These are phyloP conservation scores for Microcebus ravelobensis DNA, from an alignment of 2,113 vertebrate species.

Conservation along the genomic window DNA sequence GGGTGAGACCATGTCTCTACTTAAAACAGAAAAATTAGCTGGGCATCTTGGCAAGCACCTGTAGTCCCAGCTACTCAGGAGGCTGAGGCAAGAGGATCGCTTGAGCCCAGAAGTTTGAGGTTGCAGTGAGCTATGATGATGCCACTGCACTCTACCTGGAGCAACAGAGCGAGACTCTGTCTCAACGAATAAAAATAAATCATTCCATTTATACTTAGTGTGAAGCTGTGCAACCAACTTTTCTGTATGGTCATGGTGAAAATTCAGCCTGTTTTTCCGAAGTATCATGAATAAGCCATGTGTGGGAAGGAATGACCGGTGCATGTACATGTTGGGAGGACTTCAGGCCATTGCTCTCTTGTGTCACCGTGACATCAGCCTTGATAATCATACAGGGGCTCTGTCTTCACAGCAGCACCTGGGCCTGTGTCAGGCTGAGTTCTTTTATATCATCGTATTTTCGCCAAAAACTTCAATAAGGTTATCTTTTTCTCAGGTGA, in stretches of 20 bases:
- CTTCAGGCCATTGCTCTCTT: background rate
- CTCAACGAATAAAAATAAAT: background rate
- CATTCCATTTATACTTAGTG: background rate
- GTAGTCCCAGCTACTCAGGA: too few relatives aligned
- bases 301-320: background rate
- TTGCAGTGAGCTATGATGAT: too few relatives aligned
- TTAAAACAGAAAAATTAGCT: too few relatives aligned
- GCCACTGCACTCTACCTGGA: too few relatives aligned
- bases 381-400: background rate
- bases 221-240: background rate
- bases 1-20: too few relatives aligned
- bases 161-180: background rate
- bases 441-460: background rate
- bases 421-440: background rate
- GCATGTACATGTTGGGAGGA: rapidly evolving
- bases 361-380: background rate
- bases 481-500: background rate
- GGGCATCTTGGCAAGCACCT: too few relatives aligned
- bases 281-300: background rate
- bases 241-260: background rate
- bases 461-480: constrained; percentile 25
- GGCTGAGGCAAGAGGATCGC: too few relatives aligned
- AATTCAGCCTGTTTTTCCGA: background rate
- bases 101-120: too few relatives aligned
- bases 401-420: background rate